Evolutionary conservation across 2,888 invertebrate genomes (phyloP), one percentile per base, ranked within the genome.

Genomic region (Netelia virgata): DNA sequence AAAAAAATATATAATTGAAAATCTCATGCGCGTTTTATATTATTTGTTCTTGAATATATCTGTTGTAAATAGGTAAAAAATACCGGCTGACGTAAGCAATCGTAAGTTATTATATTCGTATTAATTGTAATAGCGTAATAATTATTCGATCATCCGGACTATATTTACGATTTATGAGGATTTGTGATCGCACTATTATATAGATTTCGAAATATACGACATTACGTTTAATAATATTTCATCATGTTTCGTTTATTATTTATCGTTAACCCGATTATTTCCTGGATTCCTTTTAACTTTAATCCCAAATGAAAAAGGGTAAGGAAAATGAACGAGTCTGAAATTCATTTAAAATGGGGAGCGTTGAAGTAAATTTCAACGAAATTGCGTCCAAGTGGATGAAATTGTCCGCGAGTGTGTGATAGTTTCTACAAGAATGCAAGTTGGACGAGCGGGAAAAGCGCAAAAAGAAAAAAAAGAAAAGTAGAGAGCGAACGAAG

Each of bases 141-240:
- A 36, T 84, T 81, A 78, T 64, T 64, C 68, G 68, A 77, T 81
- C 77, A 69, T 73, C 53, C 50, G 63, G 64, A 84, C 57, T 70
- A 68, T 80, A 87, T 50, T 36, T 70, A 85, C 80, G 68, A 66
- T 86, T 86, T 78, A 86, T 72, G 77, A 82, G 66, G 80, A 86
- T 86, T 89, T 87, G 85, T 88, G 87, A 89, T 89, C 85, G 86
- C 84, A 88, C 85, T 86, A 84, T 82, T 81, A 78, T 78, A 84
- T 66, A 87, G 86, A 84, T 83, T 88, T 84, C 83, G 59, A 89
- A 89, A 87, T 88, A 88, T 85, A 88, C 84, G 82, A 81, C 86
- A 78, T 86, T 84, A 88, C 73, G 86, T 88, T 89, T 84, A 86
- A 73, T 85, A 87, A 84, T 41, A 16, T 50, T 59, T 70, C 20